Evolutionary conservation across 2,888 invertebrate species (phyloP), one percentile per base, ranked within the genome.

Genomic region (Nemoura dubitans): DNA sequence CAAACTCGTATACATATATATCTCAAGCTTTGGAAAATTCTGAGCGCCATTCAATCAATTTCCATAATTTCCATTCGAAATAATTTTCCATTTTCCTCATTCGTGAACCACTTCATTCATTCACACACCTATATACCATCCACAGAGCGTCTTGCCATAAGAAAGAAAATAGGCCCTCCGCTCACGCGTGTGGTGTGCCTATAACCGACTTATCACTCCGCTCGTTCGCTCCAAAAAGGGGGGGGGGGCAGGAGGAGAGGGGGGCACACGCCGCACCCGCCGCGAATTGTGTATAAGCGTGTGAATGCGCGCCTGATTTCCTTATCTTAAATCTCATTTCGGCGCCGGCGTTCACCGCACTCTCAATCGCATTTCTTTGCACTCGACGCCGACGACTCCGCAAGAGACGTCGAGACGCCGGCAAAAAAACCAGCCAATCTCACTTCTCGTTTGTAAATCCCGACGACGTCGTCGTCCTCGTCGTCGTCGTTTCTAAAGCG

Each of bases 301-400:
- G 81, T 81, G 81, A 81, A 81, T 81, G 81, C n/a, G 81, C 81
- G 81, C 27, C 28, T 81, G 81, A 81, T 81, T 81, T 81, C 81
- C 81, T 81, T 81, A 81, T 30, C 30, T 30, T 29, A n/a, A 81
- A 81, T 81, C 81, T 81, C 81, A 30, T 29, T 78, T 30, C 81
- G 81, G 6, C 29, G 25, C 30, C 81, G 21, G 25, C 30, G 36
- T 36, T 81, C 81, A 29, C 30, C 59, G 59, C 59, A 59, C 81
- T n/a, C 21, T 81, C 81, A 81, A 81, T 81, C 30, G 81, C 81
- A 81, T 81, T 81, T 81, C 81, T 81, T 81, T 59, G 59, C 59
- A 21, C 59, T 10, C 59, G 59, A 59, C 10, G 36, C 36, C 36
- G 36, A 3, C n/a, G n/a, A n/a, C n/a, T n/a, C n/a, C n/a, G n/a